Evolutionary conservation across 2,888 invertebrate species (phyloP), one percentile per base, ranked within the genome.

Genomic region (Synanthedon vespiformis): DNA sequence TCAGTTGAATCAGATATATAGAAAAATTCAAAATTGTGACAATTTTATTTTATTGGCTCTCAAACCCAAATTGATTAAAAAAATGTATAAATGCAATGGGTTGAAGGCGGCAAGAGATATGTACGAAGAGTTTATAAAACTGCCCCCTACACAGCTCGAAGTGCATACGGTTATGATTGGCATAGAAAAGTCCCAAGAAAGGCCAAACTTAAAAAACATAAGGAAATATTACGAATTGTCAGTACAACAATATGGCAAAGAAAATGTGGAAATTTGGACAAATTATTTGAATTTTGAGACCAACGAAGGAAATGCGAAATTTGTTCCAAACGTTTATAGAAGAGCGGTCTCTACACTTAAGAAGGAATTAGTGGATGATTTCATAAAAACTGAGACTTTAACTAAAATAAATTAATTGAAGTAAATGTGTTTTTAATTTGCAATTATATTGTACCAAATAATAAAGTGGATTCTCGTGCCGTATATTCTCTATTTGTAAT

Each of bases 251-350:
- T 93, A 93, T 74, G 94, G 94, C 0, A 84, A 84, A 61, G 82
- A 80, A 3, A 89, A 90, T 68, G 79, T 89, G 4, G 89, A 91
- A 56, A 82, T 94, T 13, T 95, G 95, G 95, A 83, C 93, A 59
- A 89, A 93, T 62, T 93, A 91, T 64, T 89, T 94, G 52, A 81
- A 88, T 56, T 93, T 94, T 74, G 94, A 94, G 84, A 88, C 89
- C 55, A 86, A 89, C 58, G 75, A 86, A 60, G 92, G 92, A 3
- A 89, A 90, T 57, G 77, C 89, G 0, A 88, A 89, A 59, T 82
- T 79, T 54, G 85, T 90, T 40, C 80, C 89, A 0, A 70, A 80
- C 2, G 76, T 94, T 40, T 90, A 91, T 59, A 88, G 89, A 61
- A 88, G 91, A 67, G 94, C 94, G 22, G 76, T 91, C 48, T 87